Evolutionary conservation across 2,888 invertebrate genomes (phyloP), one percentile per base, ranked within the genome.

Genomic region (Silvanus unidentatus): DNA sequence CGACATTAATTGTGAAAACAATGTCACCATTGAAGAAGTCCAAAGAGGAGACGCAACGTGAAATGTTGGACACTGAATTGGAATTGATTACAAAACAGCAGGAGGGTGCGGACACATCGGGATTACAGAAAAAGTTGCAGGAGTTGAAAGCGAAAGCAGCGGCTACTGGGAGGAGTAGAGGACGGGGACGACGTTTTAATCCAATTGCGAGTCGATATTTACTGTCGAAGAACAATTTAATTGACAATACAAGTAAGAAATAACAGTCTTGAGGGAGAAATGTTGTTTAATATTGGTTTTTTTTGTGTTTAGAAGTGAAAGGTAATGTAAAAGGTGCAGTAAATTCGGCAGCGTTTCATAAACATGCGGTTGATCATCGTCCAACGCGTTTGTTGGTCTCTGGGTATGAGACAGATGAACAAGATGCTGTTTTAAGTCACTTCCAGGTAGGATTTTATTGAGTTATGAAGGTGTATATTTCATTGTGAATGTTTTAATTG

Each of bases 1-100:
- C 62, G 8, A 55, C 62, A 9, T 43, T 63, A 4, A 73, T 80
- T 1, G 74, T 77, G 1, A 64, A 66, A 42, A 48, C 54, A 10
- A 46, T 60, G 11, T 39, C 49, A 5, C 50, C 53, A 2, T 52
- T 54, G 11, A 64, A 60, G 49, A 62, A 60, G 45, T 50, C 60
- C 45, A 57, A 59, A 51, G 60, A 61, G 39, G 59, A 61, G 38
- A 47, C 56, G 1, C 60, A 61, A 35, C 89, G 88, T 62, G 93
- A 94, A 63, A 82, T 95, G 40, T 75, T 95, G 8, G 95, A 95
- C 64, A 88, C 91, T 1, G 95, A 96, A 65, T 70, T 95, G 62
- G 95, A 96, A 66, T 75, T 95, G 52, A 89, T 93, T 60, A 88
- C 87, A 1, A 90, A 90, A 56, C 90, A 93, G 63, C 89, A 84